Percentiles rank a stretch among this genome's conserved stretches.
These are phyloP conservation scores for Drosophila tani DNA, from an alignment of 1,140 invertebrate genomes.

Conservation along the genomic window DNA sequence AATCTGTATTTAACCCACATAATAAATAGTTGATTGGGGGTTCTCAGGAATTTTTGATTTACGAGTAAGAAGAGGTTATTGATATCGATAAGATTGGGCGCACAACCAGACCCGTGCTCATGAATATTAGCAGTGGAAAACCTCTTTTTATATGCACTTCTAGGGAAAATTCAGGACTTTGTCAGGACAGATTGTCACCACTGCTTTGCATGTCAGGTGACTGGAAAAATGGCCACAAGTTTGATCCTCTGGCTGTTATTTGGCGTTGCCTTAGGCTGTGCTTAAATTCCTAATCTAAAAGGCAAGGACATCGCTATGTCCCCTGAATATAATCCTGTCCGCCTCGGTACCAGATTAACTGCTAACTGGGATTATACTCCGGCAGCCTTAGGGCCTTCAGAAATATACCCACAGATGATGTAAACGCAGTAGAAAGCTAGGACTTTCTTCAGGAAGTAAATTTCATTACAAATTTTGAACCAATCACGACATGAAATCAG, in stretches of 20 bases:
- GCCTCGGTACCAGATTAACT: too few species aligned
- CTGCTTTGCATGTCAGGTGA: too few species aligned
- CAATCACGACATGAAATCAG: slow-evolving; percentile 6
- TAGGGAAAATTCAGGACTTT: not conserved
- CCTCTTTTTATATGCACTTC: not conserved
- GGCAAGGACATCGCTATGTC: not conserved
- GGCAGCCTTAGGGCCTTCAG: too few species aligned
- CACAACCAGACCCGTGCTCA: not conserved
- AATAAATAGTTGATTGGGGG: not conserved
- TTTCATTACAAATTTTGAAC: too few species aligned
- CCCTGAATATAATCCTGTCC: too few species aligned
- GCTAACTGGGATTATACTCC: too few species aligned
- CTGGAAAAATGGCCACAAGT: not conserved
- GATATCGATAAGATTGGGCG: slow-evolving; percentile 10
- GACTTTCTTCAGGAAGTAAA: not conserved
- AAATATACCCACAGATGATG: not conserved
- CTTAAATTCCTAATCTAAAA: not conserved
- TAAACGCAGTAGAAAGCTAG: not conserved
- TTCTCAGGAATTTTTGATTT: slow-evolving; percentile 1
- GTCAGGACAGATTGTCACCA: not conserved
- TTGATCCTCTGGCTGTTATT: not conserved
- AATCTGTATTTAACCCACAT: not conserved
- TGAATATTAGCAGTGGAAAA: not conserved
- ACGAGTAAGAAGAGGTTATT: not conserved
- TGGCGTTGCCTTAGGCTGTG: not conserved